Conservation (phyloP, 2,797 vertebrate genomes). For the Vultur gryphus region DNA sequence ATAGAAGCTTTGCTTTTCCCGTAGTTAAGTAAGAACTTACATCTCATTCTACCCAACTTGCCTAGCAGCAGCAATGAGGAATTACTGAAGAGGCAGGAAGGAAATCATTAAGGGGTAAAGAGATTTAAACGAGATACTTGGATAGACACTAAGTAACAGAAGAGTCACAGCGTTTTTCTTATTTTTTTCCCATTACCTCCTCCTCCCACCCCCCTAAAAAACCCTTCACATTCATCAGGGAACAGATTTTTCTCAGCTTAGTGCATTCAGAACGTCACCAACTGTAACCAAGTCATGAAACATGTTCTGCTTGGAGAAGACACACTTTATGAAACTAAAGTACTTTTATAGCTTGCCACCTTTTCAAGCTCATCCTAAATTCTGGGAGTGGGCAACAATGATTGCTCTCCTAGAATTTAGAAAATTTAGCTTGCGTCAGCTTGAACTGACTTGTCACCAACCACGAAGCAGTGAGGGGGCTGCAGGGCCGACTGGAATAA, state of each 20-base stretch:
- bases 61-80: not conserved
- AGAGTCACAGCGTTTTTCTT: not conserved
- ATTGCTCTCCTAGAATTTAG: not conserved
- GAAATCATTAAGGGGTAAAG: not conserved
- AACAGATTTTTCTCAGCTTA: slow-evolving; percentile 10
- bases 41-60: not conserved
- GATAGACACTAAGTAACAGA: not conserved
- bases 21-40: not conserved
- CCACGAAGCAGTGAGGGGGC: not conserved
- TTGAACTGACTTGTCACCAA: not conserved
- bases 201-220: not conserved
- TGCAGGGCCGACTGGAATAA: not conserved
- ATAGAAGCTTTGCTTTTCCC: not conserved
- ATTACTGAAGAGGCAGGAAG: not conserved
- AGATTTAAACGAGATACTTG: not conserved
- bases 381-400: not conserved
- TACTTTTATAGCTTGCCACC: not conserved
- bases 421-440: not conserved
- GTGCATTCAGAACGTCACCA: not conserved
- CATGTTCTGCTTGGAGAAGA: not conserved
- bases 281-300: not conserved
- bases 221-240: not conserved
- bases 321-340: not conserved
- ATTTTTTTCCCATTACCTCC: not conserved
- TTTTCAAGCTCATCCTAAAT: not conserved